Conservation (phyloP, 2,797 vertebrate genomes). For the Cryptoblepharus egeriae region DNA sequence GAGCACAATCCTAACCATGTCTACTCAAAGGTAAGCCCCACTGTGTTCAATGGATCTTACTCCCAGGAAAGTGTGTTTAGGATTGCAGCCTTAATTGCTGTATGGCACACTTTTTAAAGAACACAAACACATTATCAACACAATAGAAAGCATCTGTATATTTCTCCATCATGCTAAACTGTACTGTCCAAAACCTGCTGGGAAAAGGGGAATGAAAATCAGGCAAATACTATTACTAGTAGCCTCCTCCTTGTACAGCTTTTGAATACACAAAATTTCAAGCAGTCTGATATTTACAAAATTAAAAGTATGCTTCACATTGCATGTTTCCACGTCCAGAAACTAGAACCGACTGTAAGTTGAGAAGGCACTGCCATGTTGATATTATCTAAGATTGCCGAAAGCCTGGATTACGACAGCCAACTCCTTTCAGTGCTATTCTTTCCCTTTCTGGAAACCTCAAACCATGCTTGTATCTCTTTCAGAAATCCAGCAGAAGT, state of each 20-base stretch:
- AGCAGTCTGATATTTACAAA: neutral
- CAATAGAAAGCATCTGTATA: neutral
- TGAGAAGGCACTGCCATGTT: slow-evolving; percentile 2
- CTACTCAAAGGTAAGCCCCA: too few relatives aligned
- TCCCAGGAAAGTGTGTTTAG: too few relatives aligned
- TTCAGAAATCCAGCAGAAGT: slow-evolving; percentile 38
- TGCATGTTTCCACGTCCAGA: neutral
- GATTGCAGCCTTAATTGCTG: too few relatives aligned
- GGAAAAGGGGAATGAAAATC: neutral
- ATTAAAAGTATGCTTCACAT: neutral
- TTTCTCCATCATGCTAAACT: neutral
- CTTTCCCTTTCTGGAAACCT: slow-evolving; percentile 6
- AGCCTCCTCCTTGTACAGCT: neutral
- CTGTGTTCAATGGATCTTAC: too few relatives aligned
- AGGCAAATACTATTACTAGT: neutral
- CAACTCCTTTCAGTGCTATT: neutral
- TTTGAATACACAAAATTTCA: neutral
- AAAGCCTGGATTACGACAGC: neutral
- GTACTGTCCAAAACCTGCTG: neutral
- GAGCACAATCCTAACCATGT: too few relatives aligned
- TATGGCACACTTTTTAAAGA: neutral
- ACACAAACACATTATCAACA: neutral
- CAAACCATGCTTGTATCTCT: neutral
- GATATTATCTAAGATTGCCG: neutral
- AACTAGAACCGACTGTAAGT: neutral